Conservation (phyloP, 2,113 vertebrate species). For the Clinocottus analis region DNA sequence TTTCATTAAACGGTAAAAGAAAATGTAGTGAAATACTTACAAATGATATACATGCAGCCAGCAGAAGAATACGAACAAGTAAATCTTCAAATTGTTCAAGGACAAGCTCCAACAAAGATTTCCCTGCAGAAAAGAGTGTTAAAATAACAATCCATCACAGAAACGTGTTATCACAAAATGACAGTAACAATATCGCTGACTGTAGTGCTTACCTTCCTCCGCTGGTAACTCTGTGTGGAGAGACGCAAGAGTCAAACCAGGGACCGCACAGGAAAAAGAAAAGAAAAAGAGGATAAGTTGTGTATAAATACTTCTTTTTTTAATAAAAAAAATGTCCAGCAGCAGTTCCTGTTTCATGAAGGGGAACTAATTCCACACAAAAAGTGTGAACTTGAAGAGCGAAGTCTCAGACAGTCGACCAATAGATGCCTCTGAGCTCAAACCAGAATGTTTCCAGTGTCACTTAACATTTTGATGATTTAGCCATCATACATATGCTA, state of each 20-base stretch:
- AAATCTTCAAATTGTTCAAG: slow-evolving; percentile 99
- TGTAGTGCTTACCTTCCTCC: slow-evolving; percentile 90
- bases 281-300: not conserved
- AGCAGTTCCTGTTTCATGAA: slow-evolving; percentile 21
- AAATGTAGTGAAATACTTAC: slow-evolving; percentile 86
- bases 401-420: not conserved
- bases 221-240: slow-evolving; percentile 90
- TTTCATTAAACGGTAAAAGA: not conserved
- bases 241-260: slow-evolving; percentile 54
- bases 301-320: not conserved
- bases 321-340: too few relatives aligned
- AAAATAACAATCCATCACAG: slow-evolving; percentile 4
- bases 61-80: slow-evolving; percentile 96
- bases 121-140: slow-evolving; percentile 84
- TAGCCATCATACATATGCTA: not conserved
- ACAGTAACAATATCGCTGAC: not conserved
- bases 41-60: slow-evolving; percentile 99
- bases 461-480: not conserved
- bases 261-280: slow-evolving; percentile 54
- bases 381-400: not conserved
- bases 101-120: slow-evolving; percentile 97
- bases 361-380: slow-evolving; percentile 2
- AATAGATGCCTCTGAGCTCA: not conserved
- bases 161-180: not conserved
- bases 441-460: not conserved